Evolutionary conservation across 2,888 invertebrate species (phyloP).

Genomic region (Melipona beecheii): DNA sequence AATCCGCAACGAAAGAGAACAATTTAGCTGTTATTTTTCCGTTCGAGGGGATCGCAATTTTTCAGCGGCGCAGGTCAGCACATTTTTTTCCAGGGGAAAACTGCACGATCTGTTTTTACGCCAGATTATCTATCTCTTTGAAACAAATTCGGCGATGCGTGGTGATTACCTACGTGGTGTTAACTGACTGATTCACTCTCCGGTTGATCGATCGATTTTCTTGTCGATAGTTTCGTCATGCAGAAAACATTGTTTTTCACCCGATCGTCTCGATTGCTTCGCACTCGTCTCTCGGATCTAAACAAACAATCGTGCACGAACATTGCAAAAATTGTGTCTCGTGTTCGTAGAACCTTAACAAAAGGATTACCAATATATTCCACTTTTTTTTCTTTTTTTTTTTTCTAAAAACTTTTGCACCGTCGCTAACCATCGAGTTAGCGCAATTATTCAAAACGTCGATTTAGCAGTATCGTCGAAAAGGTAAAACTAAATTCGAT

Average conservation of each 20-base stretch:
- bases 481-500: background rate
- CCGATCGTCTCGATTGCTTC: background rate
- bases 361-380: background rate
- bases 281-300: background rate
- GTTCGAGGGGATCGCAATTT: background rate
- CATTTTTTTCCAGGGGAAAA: background rate
- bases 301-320: background rate
- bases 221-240: background rate
- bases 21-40: too few species aligned
- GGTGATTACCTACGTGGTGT: slow-evolving; percentile 23
- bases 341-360: background rate
- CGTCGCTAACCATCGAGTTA: background rate
- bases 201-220: slow-evolving; percentile 8
- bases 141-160: slow-evolving; percentile 6
- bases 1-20: background rate
- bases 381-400: too few species aligned
- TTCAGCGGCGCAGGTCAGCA: background rate
- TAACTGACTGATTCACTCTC: slow-evolving; percentile 21
- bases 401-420: background rate
- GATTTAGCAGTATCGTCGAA: background rate
- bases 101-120: background rate
- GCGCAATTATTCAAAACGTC: background rate
- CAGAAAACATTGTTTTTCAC: background rate
- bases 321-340: background rate
- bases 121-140: background rate